phyloP scores from a whole-genome alignment of 2,888 invertebrate species.

The Eubasilissa splendida region DNA sequence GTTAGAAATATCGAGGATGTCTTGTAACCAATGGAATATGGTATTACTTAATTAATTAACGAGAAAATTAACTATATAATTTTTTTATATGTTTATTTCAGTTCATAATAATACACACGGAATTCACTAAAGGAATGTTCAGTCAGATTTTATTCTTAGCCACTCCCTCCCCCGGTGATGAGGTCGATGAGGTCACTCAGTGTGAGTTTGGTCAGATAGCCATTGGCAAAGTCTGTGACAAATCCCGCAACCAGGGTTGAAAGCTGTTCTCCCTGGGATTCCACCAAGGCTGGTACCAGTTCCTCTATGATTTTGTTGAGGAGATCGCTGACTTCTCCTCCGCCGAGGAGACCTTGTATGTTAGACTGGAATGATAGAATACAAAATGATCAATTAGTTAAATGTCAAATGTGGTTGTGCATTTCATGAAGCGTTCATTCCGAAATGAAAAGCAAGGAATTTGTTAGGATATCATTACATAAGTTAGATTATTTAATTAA shows the following conservation, averaged over 20 bases:
- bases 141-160: not conserved
- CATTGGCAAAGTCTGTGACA: constrained; percentile 39
- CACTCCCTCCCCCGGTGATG: constrained; percentile 43
- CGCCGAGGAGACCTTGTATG: constrained; percentile 51
- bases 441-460: not conserved
- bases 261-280: constrained; percentile 29
- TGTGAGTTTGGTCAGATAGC: constrained; percentile 35
- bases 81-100: too few relatives aligned
- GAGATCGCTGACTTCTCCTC: constrained; percentile 45
- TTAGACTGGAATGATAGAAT: constrained; percentile 46
- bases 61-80: too few relatives aligned
- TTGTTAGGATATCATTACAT: not conserved
- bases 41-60: too few relatives aligned
- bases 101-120: too few relatives aligned
- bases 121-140: too few relatives aligned
- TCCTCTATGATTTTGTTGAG: constrained; percentile 49
- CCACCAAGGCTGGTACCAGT: constrained; percentile 49
- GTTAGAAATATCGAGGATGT: too few relatives aligned
- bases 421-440: too few relatives aligned
- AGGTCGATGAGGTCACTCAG: constrained; percentile 44
- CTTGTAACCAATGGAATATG: too few relatives aligned
- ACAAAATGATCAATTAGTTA: not conserved
- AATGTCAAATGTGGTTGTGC: not conserved
- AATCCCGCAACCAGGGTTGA: constrained; percentile 25
- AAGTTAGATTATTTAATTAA: not conserved